Percentiles rank a stretch among this genome's conserved stretches.
These are phyloP conservation scores for Pseudochirops corinnae DNA, from an alignment of 2,797 vertebrate species.

Conservation along the genomic window DNA sequence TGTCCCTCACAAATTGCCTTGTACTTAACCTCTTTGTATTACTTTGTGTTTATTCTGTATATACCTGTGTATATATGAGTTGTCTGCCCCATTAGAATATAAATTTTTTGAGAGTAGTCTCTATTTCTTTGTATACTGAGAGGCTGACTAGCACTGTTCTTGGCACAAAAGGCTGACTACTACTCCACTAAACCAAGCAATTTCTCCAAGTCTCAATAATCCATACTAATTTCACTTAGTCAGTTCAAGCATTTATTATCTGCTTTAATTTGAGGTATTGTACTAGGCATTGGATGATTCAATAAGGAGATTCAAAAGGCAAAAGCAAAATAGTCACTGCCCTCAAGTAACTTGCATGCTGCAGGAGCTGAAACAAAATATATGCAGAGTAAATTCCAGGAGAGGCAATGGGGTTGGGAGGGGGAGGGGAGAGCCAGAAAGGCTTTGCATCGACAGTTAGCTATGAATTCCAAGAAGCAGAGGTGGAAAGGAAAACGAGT, in stretches of 20 bases:
- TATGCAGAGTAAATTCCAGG: not conserved
- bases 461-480: not conserved
- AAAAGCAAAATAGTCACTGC: not conserved
- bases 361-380: not conserved
- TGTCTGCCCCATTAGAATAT: not conserved
- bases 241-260: not conserved
- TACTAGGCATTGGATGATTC: not conserved
- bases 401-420: not conserved
- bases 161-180: not conserved
- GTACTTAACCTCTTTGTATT: not conserved
- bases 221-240: not conserved
- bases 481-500: not conserved
- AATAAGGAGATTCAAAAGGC: not conserved
- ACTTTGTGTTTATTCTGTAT: not conserved
- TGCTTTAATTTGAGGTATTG: not conserved
- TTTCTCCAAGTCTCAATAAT: not conserved
- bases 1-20: not conserved
- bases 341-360: not conserved
- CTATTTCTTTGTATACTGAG: not conserved
- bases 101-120: not conserved
- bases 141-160: not conserved
- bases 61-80: not conserved
- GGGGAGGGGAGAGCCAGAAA: not conserved
- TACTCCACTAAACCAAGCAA: not conserved
- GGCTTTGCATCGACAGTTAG: not conserved